Percentiles rank a stretch among this genome's conserved stretches.
Conservation (phyloP, 2,113 vertebrate species). For the Alectura lathami region DNA sequence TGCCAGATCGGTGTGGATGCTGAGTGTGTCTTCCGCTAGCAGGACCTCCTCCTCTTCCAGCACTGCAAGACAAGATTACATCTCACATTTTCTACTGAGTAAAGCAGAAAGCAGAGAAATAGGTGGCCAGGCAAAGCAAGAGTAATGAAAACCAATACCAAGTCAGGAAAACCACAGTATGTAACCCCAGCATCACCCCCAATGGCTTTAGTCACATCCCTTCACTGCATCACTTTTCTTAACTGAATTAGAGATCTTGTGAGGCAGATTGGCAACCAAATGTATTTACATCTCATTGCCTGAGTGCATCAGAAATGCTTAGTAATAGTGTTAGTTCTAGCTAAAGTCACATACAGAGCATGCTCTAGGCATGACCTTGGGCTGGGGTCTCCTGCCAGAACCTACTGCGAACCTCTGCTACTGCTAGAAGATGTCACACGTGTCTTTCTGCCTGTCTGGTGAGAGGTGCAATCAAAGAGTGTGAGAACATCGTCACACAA, state of each 20-base stretch:
- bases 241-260: not conserved
- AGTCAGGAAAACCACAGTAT: not conserved
- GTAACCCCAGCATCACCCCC: not conserved
- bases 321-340: not conserved
- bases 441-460: not conserved
- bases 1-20: conserved; percentile 87
- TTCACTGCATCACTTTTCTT: not conserved
- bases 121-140: not conserved
- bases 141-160: not conserved
- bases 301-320: not conserved
- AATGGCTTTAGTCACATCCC: not conserved
- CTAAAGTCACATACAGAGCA: not conserved
- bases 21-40: conserved; percentile 87
- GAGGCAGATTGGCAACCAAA: not conserved
- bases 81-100: not conserved
- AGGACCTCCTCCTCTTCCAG: conserved; percentile 81
- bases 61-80: conserved; percentile 42
- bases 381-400: not conserved
- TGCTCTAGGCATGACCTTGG: not conserved
- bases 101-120: not conserved
- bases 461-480: not conserved
- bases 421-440: not conserved
- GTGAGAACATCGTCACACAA: not conserved
- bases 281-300: not conserved
- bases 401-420: not conserved